A percentile compares a stretch with the other conserved stretches of the same genome.
Evolutionary conservation across 1,140 invertebrate species (phyloP).

Genomic region (Eulimnadia texana): DNA sequence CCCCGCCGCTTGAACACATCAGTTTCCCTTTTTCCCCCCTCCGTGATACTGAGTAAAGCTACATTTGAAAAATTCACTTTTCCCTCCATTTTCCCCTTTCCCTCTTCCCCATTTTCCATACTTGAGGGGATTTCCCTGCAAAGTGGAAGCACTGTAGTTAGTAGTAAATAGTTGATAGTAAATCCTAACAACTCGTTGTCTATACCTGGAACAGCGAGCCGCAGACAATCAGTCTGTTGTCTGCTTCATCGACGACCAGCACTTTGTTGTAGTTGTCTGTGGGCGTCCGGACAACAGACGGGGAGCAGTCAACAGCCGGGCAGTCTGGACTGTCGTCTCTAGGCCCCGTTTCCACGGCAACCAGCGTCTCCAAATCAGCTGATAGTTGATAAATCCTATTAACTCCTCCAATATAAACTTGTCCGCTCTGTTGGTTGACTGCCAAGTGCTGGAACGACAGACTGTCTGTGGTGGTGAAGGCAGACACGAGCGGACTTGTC

Average conservation of each 20-base stretch:
- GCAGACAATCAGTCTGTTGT: conserved; percentile 75
- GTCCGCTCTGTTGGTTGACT: conserved; percentile 78
- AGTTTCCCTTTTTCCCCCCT: no score
- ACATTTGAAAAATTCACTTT: no score
- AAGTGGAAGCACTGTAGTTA: no score
- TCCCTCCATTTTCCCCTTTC: no score
- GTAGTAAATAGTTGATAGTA: no score
- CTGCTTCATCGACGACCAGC: conserved; percentile 81
- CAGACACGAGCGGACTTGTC: not conserved
- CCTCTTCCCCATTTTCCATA: no score
- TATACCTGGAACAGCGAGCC: conserved; percentile 72
- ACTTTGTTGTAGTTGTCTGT: conserved; percentile 93
- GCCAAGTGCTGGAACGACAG: conserved; percentile 55
- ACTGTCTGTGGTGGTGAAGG: not conserved
- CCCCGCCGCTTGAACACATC: no score
- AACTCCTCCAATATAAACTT: conserved; percentile 83
- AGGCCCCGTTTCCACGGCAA: conserved; percentile 73
- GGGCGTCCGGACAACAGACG: conserved; percentile 46
- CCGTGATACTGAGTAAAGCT: no score
- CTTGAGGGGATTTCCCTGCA: no score
- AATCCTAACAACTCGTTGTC: no score
- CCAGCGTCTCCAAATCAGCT: conserved; percentile 60
- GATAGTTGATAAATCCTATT: conserved; percentile 87
- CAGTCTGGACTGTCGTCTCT: conserved; percentile 76
- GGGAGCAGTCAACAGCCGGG: conserved; percentile 66